Evolutionary conservation across 1,140 invertebrate species (phyloP).

Genomic region (Bombus affinis): DNA sequence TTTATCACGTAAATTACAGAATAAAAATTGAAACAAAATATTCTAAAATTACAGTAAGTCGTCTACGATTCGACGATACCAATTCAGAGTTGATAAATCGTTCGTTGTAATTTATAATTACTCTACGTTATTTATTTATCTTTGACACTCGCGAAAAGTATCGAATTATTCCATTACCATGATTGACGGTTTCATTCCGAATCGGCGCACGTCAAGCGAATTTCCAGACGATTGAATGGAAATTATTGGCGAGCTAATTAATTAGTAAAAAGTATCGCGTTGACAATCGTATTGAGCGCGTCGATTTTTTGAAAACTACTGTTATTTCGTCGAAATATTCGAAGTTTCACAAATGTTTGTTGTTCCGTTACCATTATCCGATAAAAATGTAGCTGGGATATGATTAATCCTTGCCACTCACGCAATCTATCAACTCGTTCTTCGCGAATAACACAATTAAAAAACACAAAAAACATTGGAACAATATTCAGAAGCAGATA

Average conservation of each 20-base stretch:
- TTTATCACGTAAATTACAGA: not conserved
- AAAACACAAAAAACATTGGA: not conserved
- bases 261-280: conserved; percentile 4
- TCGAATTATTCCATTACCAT: conserved; percentile 20
- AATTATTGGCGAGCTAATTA: conserved; percentile 30
- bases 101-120: not conserved
- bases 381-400: not conserved
- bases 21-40: not conserved
- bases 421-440: not conserved
- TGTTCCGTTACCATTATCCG: not conserved
- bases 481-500: not conserved
- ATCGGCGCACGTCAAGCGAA: not conserved
- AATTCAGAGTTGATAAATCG: not conserved
- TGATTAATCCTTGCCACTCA: conserved; percentile 13
- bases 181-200: conserved; percentile 25
- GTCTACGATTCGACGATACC: not conserved
- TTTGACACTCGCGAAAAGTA: not conserved
- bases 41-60: not conserved
- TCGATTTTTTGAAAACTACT: not conserved
- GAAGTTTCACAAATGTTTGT: no score
- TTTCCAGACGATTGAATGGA: conserved; percentile 8
- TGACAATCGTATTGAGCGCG: not conserved
- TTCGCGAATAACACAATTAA: not conserved
- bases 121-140: not conserved
- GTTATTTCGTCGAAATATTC: not conserved